Evolutionary conservation across 2,888 invertebrate genomes (phyloP).

Genomic region (Tetramorium bicarinatum): DNA sequence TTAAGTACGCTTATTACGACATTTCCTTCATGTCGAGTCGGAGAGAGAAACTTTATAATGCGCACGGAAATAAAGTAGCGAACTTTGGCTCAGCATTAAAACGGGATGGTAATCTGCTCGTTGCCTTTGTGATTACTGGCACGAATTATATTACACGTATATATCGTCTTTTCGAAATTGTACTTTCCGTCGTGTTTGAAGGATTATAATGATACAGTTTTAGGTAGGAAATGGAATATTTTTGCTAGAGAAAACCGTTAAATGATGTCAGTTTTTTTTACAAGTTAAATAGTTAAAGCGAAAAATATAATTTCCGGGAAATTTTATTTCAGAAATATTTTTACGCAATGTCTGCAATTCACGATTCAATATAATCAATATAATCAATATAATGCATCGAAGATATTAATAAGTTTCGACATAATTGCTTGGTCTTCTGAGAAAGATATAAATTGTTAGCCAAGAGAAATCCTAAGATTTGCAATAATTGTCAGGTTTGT

Average conservation of each 20-base stretch:
- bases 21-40: slow-evolving; percentile 29
- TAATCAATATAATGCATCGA: background rate
- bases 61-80: slow-evolving; percentile 31
- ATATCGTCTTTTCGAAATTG: slow-evolving; percentile 1
- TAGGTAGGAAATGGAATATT: background rate
- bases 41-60: slow-evolving; percentile 38
- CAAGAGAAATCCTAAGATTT: background rate
- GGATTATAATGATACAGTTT: background rate
- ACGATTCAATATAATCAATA: background rate
- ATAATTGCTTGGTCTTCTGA: background rate
- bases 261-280: background rate
- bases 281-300: background rate
- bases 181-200: no score
- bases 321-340: slow-evolving; percentile 5
- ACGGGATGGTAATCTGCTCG: background rate
- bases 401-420: background rate
- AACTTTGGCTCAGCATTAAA: background rate
- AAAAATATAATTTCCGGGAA: background rate
- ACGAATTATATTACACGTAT: slow-evolving; percentile 1
- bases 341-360: background rate
- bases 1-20: slow-evolving; percentile 29
- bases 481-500: background rate
- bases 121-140: slow-evolving; percentile 1
- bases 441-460: background rate
- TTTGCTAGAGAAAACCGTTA: background rate